A percentile compares a stretch with the other conserved stretches of the same genome.
These are phyloP conservation scores for Brachionichthys hirsutus DNA, from an alignment of 2,113 vertebrate species.

Conservation along the genomic window DNA sequence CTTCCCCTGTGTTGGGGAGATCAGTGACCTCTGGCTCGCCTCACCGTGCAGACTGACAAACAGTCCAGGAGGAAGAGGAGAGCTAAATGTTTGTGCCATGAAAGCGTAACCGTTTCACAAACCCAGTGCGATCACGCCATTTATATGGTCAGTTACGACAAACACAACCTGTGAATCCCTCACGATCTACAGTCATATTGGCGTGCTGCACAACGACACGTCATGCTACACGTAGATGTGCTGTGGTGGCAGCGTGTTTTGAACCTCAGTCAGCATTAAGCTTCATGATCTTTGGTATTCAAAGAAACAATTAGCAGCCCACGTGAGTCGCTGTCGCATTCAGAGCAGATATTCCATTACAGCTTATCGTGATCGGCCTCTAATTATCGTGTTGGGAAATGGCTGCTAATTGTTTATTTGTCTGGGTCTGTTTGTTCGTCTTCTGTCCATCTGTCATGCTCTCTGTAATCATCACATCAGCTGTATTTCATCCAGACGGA, in stretches of 20 bases:
- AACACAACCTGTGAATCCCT: not conserved
- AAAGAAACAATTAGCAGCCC: conserved; percentile 71
- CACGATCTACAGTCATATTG: conserved; percentile 4
- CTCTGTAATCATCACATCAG: conserved; percentile 60
- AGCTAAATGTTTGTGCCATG: no score
- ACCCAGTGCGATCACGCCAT: conserved; percentile 9
- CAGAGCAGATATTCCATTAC: not conserved
- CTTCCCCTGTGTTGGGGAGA: no score
- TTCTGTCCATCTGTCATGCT: conserved; percentile 53
- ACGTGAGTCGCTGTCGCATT: conserved; percentile 7
- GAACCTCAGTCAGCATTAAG: conserved; percentile 35
- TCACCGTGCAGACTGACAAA: no score
- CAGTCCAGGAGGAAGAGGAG: no score
- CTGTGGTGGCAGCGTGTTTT: conserved; percentile 61
- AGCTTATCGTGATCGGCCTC: conserved; percentile 10
- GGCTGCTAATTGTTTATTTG: conserved; percentile 90
- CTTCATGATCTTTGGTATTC: conserved; percentile 38
- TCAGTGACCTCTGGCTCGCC: no score
- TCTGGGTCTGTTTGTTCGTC: conserved; percentile 52
- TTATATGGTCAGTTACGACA: not conserved
- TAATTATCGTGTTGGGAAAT: conserved; percentile 43
- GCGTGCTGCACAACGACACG: not conserved
- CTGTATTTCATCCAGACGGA: conserved; percentile 65
- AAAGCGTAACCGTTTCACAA: no score
- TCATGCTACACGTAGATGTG: conserved; percentile 23